phyloP scores from a whole-genome alignment of 2,797 vertebrate species.

The Nothura maculosa region DNA sequence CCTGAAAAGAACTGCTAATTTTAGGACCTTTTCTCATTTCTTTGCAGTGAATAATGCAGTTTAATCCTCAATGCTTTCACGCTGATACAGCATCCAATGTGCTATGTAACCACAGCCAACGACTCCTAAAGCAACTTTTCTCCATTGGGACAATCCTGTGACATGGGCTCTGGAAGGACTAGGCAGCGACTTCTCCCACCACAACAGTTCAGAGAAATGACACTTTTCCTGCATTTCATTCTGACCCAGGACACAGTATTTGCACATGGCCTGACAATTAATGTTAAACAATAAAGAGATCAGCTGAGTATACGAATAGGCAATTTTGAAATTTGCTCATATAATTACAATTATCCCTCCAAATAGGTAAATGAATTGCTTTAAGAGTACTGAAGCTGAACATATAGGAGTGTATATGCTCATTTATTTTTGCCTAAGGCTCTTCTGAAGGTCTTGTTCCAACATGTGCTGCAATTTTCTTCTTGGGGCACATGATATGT shows the following conservation, averaged over 20 bases:
- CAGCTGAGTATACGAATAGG: not conserved
- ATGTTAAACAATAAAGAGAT: not conserved
- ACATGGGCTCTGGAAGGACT: not conserved
- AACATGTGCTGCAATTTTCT: not conserved
- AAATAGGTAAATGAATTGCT: not conserved
- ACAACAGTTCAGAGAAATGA: fast-evolving
- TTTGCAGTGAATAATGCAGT: not conserved
- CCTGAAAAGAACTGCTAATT: not conserved
- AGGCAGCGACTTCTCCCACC: not conserved
- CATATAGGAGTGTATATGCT: not conserved
- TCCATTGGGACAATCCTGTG: fast-evolving
- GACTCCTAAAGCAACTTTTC: not conserved
- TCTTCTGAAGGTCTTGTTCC: constrained; percentile 26
- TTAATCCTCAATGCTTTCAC: not conserved
- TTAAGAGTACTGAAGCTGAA: not conserved
- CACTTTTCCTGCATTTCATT: fast-evolving
- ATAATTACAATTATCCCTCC: not conserved
- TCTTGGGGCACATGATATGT: constrained; percentile 52
- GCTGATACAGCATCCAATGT: not conserved
- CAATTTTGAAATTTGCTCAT: not conserved
- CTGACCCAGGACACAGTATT: not conserved
- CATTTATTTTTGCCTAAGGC: not conserved
- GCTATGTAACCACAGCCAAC: not conserved
- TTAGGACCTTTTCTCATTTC: not conserved
- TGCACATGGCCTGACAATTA: not conserved